Base-by-base conservation (phyloP, 2,113 vertebrate genomes). In the Centropristis striata region DNA sequence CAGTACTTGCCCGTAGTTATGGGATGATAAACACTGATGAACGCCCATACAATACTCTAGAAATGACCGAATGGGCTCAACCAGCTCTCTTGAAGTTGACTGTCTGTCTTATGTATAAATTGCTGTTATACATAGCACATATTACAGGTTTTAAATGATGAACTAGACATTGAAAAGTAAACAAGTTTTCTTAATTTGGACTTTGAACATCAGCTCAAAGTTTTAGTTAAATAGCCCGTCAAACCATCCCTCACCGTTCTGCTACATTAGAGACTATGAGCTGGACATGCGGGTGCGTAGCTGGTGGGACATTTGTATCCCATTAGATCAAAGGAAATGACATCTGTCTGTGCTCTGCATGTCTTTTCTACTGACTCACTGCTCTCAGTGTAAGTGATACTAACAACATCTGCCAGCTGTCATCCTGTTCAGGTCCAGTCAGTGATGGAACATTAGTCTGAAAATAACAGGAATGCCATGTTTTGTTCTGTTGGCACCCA, bases 371-470 rank as follows among this genome's bases (percentile, higher is more conserved):
- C 66, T 68, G 32, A 37, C 28, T 79, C 61, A 20, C 16, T 18
- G 20, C 63, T 60, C 60, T 21, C 58, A 4, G 23, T n/a, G 71
- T 67, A 70, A 81, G 75, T 68, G 79, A 78, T 49, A 65, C 75
- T 65, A 73, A 86, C 75, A 23, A 53, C 74, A 63, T 78, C 76
- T 83, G 85, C 65, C 85, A 80, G 82, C 65, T 53, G 18, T 72
- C 75, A 37, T 59, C 57, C 54, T 9, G 50, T 64, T 21, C 39
- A 63, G 71, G 32, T 51, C 63, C 7, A 44, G 23, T 44, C 64
- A 14, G 16, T 39, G 46, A 51, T 11, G 25, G 28, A 54, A 57
- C 76, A 13, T 61, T 12, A 11, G 44, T 15, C 36, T 49, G 6
- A 6, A 68, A 47, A 70, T 58, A 23, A 49, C 36, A 65, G 8